Conservation (phyloP, 2,113 vertebrate genomes). For the Oceanites oceanicus region DNA sequence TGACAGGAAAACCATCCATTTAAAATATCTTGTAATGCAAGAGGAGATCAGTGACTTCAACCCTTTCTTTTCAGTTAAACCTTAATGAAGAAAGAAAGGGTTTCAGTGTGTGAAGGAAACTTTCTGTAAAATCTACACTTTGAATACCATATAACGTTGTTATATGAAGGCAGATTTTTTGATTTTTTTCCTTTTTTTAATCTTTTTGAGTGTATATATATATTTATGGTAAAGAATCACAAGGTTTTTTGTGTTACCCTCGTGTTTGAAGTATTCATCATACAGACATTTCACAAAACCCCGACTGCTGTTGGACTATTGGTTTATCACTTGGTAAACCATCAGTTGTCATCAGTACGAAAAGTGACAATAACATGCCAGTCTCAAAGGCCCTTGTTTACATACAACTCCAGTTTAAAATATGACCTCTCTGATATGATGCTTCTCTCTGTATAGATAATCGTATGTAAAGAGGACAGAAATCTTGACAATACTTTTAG, state of each 20-base stretch:
- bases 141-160: not conserved
- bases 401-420: not conserved
- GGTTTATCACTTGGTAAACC: not conserved
- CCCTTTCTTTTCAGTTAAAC: not conserved
- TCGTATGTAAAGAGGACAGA: not conserved
- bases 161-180: not conserved
- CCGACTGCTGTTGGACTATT: not conserved
- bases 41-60: not conserved
- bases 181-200: not conserved
- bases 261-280: not conserved
- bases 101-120: not conserved
- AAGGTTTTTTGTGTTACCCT: not conserved
- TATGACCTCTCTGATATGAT: not conserved
- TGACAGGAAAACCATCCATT: not conserved
- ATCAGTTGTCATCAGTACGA: not conserved
- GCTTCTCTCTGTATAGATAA: not conserved
- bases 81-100: not conserved
- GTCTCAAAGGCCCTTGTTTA: not conserved
- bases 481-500: not conserved
- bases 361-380: not conserved
- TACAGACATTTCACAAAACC: not conserved
- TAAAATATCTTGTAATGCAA: not conserved
- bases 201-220: not conserved
- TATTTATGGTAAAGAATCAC: not conserved
- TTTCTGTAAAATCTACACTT: not conserved